Evolutionary conservation across 2,888 invertebrate genomes (phyloP).

Genomic region (Mystacides longicornis): DNA sequence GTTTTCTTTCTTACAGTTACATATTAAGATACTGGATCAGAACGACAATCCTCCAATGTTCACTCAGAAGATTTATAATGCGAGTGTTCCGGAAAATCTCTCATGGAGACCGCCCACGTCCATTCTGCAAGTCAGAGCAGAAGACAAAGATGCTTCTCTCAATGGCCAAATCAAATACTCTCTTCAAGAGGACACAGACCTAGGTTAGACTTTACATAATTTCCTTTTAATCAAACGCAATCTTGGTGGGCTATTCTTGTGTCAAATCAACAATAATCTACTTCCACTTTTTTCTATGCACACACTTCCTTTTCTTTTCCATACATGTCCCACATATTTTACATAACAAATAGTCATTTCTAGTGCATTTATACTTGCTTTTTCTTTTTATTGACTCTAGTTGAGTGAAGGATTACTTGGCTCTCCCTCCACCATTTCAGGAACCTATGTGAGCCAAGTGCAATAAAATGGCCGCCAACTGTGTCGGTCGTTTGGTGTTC

Average conservation of each 20-base stretch:
- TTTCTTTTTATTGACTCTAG: too few species aligned
- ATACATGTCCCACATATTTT: too few species aligned
- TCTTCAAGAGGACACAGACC: conserved; percentile 52
- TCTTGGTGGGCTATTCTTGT: not conserved
- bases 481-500: too few species aligned
- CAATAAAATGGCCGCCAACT: too few species aligned
- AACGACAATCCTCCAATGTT: conserved; percentile 86
- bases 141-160: conserved; percentile 70
- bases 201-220: conserved; percentile 31
- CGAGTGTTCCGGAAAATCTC: conserved; percentile 77
- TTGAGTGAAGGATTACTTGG: too few species aligned
- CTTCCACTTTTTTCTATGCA: too few species aligned
- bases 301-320: too few species aligned
- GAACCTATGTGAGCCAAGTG: too few species aligned
- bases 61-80: conserved; percentile 65
- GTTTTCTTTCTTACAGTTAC: conserved; percentile 46
- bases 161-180: conserved; percentile 71
- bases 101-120: conserved; percentile 74
- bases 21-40: conserved; percentile 72
- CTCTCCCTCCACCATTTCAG: too few species aligned
- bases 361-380: too few species aligned
- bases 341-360: too few species aligned
- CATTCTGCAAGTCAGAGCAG: conserved; percentile 73
- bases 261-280: not conserved
- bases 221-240: too few species aligned